phyloP scores from a whole-genome alignment of 1,140 invertebrate genomes.

The Littorina saxatilis region DNA sequence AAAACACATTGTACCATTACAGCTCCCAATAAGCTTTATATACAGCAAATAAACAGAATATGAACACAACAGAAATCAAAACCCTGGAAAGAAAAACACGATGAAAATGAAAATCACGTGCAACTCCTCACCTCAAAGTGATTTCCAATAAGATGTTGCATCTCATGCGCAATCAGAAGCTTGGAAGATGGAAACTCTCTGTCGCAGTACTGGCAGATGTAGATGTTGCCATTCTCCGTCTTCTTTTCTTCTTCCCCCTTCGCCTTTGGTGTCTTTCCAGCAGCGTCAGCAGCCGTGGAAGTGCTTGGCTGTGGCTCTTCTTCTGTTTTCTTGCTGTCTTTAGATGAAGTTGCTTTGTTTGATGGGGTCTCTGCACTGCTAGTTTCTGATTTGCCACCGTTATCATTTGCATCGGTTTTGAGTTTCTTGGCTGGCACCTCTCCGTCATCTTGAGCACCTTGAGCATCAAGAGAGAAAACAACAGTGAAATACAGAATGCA shows the following conservation, averaged over 20 bases:
- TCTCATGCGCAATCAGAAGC: slow-evolving; percentile 67
- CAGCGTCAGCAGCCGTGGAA: neutral
- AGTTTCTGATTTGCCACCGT: slow-evolving; percentile 25
- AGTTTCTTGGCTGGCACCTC: neutral
- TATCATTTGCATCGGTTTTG: slow-evolving; percentile 25
- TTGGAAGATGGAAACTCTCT: slow-evolving; percentile 66
- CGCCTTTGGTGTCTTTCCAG: neutral
- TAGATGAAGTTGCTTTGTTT: neutral
- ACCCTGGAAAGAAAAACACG: neutral
- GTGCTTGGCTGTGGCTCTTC: neutral
- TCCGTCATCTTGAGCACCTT: neutral
- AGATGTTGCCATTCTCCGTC: slow-evolving; percentile 42
- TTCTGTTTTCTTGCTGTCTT: neutral
- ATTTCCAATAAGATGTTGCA: slow-evolving; percentile 73
- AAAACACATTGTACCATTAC: no score
- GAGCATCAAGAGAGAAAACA: no score
- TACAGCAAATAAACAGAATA: neutral
- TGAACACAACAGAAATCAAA: neutral
- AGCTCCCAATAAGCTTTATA: neutral
- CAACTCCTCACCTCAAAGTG: slow-evolving; percentile 67
- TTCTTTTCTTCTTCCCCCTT: slow-evolving; percentile 9
- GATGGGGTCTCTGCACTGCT: neutral
- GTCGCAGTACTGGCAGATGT: slow-evolving; percentile 73
- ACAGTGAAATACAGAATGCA: no score
- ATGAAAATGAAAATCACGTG: no score